Conservation (phyloP, 2,113 vertebrate species). For the Oryzias celebensis region DNA sequence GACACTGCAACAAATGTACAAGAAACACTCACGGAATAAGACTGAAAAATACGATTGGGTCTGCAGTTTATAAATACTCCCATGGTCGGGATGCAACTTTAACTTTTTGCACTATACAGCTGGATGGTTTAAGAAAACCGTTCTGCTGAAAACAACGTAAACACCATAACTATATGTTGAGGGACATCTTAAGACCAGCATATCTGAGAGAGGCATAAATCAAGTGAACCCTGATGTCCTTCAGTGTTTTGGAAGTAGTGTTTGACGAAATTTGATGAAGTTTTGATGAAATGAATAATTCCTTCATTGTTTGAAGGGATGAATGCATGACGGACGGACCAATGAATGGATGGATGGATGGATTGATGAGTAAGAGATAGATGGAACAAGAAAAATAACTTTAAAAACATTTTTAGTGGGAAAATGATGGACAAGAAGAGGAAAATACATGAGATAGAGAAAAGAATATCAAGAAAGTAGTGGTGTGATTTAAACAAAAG, state of each 20-base stretch:
- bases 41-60: too few species aligned
- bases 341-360: neutral
- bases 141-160: neutral
- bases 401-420: neutral
- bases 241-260: too few species aligned
- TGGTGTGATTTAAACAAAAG: neutral
- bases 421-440: neutral
- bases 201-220: too few species aligned
- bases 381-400: too few species aligned
- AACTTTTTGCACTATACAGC: neutral
- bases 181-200: neutral
- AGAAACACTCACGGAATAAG: too few species aligned
- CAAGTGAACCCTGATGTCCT: too few species aligned
- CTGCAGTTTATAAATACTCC: too few species aligned
- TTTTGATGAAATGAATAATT: too few species aligned
- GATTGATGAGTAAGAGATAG: neutral
- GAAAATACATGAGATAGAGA: constrained; percentile 14
- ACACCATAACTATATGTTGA: neutral
- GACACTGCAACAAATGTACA: too few species aligned
- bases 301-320: too few species aligned
- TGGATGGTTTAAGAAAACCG: neutral
- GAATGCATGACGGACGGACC: neutral
- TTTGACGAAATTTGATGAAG: too few species aligned
- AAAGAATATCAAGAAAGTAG: neutral
- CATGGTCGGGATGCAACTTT: constrained; percentile 9